These are phyloP conservation scores for Polyommatus icarus DNA, from an alignment of 2,888 invertebrate genomes.

Conservation along the genomic window DNA sequence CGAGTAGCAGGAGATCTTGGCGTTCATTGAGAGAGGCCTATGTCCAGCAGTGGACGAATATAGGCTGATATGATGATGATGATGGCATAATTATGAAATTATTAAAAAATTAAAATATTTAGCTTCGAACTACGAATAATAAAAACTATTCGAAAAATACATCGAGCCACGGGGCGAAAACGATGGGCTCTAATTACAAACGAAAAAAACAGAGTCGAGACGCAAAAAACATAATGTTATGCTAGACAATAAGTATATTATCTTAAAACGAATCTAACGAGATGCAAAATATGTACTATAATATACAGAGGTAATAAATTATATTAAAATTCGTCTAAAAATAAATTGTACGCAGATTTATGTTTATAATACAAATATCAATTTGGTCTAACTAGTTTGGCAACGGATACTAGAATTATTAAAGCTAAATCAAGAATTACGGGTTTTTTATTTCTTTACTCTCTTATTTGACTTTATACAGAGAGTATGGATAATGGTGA, in stretches of 20 bases:
- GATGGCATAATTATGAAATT: too few relatives aligned
- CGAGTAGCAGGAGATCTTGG: too few relatives aligned
- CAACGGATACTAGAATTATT: background rate
- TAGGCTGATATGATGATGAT: too few relatives aligned
- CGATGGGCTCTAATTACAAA: too few relatives aligned
- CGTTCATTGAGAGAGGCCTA: too few relatives aligned
- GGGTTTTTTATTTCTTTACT: background rate
- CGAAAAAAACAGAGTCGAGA: background rate
- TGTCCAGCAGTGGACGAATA: too few relatives aligned
- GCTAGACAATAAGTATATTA: background rate
- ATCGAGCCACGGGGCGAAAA: too few relatives aligned
- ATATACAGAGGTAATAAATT: background rate
- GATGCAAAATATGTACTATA: background rate
- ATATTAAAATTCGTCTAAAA: background rate
- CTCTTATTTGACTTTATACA: background rate
- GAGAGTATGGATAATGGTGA: background rate
- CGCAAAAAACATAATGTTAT: background rate
- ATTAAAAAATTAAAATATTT: background rate
- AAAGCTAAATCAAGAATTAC: background rate
- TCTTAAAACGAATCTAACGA: background rate
- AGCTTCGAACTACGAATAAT: too few relatives aligned
- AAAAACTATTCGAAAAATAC: too few relatives aligned
- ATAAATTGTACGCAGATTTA: background rate
- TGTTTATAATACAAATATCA: background rate
- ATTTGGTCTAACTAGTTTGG: background rate